Base-by-base conservation (phyloP, 2,113 vertebrate species). In the Triplophysa dalaica region DNA sequence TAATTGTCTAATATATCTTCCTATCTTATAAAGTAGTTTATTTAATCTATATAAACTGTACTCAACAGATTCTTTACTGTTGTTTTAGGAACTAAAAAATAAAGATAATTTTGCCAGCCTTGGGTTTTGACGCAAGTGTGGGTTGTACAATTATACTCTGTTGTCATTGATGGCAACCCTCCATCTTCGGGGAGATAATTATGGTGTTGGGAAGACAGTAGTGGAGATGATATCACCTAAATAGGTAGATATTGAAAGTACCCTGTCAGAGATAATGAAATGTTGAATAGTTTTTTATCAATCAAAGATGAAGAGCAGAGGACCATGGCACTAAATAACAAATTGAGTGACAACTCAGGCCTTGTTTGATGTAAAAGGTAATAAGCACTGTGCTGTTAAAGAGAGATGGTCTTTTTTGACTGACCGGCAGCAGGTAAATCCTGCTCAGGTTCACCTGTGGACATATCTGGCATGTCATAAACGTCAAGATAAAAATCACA, bases 21-120 rank as follows among this genome's bases (percentile, higher is more conserved):
- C 12, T 61, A 85, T 74, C 69, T 78, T 79, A 85, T 89, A 70
- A 88, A 89, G 87, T 89, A 87, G 83, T 88, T 86, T 70, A 82
- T 45, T 83, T 72, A 64, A 72, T 80, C 65, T 68, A 48, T 80
- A 77, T 75, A 85, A 89, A 82, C 50, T 70, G 69, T 84, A 78
- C 80, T 80, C 82, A 72, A 3, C 26, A 70, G 67, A 68, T 38
- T 38, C 33, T 6, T 38, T 8, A 38, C 7, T 38, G 33, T 38
- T 38, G 33, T 43, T 17, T 14, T 22, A 16, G 13, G 21, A 24
- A 3, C 22, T 0, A 80, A 29, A 74, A n/a, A 56, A 73, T 72
- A 79, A 19, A 66, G 80, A 77, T 38, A 12, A 45, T 75, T 77
- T 75, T 66, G 79, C 70, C 77, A 77, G 84, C 78, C 54, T 84